phyloP scores from a whole-genome alignment of 2,888 invertebrate species.

The Steromphala cineraria region DNA sequence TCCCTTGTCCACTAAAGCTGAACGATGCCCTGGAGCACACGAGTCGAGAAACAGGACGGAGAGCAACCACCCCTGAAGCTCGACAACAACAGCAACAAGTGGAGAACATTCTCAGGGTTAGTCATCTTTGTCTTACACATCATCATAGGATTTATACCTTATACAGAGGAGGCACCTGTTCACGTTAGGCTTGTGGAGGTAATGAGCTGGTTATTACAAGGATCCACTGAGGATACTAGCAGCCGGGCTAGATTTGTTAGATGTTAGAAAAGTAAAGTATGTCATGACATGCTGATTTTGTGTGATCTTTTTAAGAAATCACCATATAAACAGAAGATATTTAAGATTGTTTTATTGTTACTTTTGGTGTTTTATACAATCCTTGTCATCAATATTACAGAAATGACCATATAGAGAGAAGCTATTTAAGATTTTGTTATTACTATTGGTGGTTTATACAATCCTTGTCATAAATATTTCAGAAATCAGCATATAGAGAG shows the following conservation, averaged over 20 bases:
- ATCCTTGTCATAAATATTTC: background rate
- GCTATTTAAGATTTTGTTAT: too few species aligned
- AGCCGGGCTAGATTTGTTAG: too few species aligned
- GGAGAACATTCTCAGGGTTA: conserved; percentile 54
- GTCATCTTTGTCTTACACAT: background rate
- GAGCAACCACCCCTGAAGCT: conserved; percentile 32
- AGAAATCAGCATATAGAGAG: conserved; percentile 56
- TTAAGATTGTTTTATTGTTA: background rate
- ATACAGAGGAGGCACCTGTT: too few species aligned
- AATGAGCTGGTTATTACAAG: too few species aligned
- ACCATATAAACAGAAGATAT: too few species aligned
- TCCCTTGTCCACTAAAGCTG: conserved; percentile 35
- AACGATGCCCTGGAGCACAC: conserved; percentile 53
- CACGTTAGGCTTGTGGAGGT: too few species aligned
- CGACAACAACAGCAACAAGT: conserved; percentile 50
- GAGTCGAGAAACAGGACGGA: conserved; percentile 34
- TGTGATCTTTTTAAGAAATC: background rate
- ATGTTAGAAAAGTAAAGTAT: too few species aligned
- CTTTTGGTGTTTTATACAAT: background rate
- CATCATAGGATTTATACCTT: too few species aligned
- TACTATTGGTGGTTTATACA: too few species aligned
- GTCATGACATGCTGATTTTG: background rate
- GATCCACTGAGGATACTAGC: background rate
- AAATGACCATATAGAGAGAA: conserved; percentile 53
- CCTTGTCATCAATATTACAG: conserved; percentile 28